phyloP scores from a whole-genome alignment of 1,140 invertebrate genomes.

The Philopotamus ludificatus region DNA sequence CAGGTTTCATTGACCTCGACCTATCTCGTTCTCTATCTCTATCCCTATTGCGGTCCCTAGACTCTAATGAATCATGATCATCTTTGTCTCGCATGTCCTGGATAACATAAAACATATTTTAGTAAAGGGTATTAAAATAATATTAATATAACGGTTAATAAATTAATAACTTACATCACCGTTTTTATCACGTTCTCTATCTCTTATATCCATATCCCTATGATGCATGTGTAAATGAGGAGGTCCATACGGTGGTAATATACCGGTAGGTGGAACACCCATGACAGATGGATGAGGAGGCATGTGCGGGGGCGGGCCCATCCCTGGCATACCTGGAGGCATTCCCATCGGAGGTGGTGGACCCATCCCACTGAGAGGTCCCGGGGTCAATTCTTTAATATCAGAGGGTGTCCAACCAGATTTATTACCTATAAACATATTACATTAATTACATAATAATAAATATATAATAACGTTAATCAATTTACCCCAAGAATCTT shows the following conservation, averaged over 20 bases:
- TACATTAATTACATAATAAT: background rate
- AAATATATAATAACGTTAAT: background rate
- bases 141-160: background rate
- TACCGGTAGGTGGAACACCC: constrained; percentile 45
- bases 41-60: constrained; percentile 41
- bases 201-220: constrained; percentile 37
- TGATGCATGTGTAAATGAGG: constrained; percentile 32
- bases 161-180: constrained; percentile 44
- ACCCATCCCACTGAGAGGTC: constrained; percentile 47
- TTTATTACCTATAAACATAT: constrained; percentile 32
- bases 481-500: constrained; percentile 49
- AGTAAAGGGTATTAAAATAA: no score
- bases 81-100: constrained; percentile 42
- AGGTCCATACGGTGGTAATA: constrained; percentile 44
- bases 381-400: constrained; percentile 64
- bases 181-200: constrained; percentile 48
- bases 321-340: constrained; percentile 43
- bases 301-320: constrained; percentile 29
- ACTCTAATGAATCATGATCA: constrained; percentile 43
- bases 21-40: constrained; percentile 51
- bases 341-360: constrained; percentile 47
- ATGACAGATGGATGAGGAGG: constrained; percentile 45
- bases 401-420: constrained; percentile 60
- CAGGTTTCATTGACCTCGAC: constrained; percentile 53
- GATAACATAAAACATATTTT: no score